These are phyloP conservation scores for Drosophila leonis DNA, from an alignment of 2,888 invertebrate species.

Conservation along the genomic window DNA sequence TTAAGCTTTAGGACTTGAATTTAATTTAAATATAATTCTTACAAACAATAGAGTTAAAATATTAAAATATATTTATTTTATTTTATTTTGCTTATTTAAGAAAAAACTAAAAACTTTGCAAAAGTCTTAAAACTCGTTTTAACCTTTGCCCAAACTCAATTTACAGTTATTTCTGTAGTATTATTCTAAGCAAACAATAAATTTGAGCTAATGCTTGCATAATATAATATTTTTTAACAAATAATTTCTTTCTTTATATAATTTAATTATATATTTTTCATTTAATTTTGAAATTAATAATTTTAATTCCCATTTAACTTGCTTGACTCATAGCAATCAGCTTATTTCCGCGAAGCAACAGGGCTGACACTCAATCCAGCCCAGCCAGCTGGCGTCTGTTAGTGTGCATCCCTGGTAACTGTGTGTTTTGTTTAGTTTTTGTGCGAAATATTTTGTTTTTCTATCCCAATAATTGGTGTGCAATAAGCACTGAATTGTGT, in stretches of 20 bases:
- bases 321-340: conserved; percentile 37
- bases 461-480: conserved; percentile 27
- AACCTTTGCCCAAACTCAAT: too few relatives aligned
- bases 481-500: conserved; percentile 33
- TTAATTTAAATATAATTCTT: not conserved
- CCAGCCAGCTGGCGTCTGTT: conserved; percentile 27
- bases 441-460: conserved; percentile 44
- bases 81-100: too few relatives aligned
- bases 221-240: too few relatives aligned
- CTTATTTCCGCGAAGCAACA: conserved; percentile 54
- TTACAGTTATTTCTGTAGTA: too few relatives aligned
- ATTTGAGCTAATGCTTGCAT: too few relatives aligned
- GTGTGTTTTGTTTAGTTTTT: conserved; percentile 67
- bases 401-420: conserved; percentile 42
- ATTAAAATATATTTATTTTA: too few relatives aligned
- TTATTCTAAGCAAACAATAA: too few relatives aligned
- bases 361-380: conserved; percentile 39
- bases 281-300: not conserved
- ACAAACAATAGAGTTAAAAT: too few relatives aligned
- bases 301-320: not conserved
- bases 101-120: too few relatives aligned
- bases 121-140: too few relatives aligned
- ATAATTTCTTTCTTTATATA: not conserved
- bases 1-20: accelerated
- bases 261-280: not conserved